phyloP scores from a whole-genome alignment of 2,797 vertebrate species.

The Protosalanx chinensis region DNA sequence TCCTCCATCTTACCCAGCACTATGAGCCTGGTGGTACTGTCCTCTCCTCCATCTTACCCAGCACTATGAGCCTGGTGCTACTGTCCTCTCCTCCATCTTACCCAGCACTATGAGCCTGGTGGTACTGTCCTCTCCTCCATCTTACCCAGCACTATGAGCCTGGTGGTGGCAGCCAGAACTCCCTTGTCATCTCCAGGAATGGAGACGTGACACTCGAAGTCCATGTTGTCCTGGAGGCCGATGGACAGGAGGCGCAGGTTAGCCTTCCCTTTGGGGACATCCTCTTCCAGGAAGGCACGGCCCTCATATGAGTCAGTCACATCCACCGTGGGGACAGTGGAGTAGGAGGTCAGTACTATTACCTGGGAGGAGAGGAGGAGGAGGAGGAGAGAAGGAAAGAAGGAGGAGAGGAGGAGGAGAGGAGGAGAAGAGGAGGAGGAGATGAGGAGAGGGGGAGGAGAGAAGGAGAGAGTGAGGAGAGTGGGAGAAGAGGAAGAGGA shows the following conservation, averaged over 20 bases:
- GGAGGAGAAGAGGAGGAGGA: too few species aligned
- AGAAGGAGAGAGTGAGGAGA: too few species aligned
- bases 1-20: too few species aligned
- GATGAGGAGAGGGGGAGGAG: too few species aligned
- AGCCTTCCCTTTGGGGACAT: constrained; percentile 5
- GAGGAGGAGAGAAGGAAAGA: neutral
- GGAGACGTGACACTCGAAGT: constrained; percentile 52
- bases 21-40: too few species aligned
- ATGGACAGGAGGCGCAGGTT: constrained; percentile 51
- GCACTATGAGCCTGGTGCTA: too few species aligned
- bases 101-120: too few species aligned
- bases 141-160: constrained; percentile 70
- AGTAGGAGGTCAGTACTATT: constrained; percentile 34
- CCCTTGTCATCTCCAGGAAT: constrained; percentile 25
- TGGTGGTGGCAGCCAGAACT: rapidly evolving
- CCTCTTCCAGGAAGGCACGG: neutral
- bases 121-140: neutral
- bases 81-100: too few species aligned
- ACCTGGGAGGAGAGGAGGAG: neutral
- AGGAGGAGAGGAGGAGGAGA: neutral
- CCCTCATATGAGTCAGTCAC: rapidly evolving
- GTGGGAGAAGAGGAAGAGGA: neutral
- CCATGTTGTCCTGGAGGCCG: constrained; percentile 44
- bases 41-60: too few species aligned
- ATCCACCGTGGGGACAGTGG: rapidly evolving